Conservation (phyloP, 2,113 vertebrate species). For the Butorides virescens region DNA sequence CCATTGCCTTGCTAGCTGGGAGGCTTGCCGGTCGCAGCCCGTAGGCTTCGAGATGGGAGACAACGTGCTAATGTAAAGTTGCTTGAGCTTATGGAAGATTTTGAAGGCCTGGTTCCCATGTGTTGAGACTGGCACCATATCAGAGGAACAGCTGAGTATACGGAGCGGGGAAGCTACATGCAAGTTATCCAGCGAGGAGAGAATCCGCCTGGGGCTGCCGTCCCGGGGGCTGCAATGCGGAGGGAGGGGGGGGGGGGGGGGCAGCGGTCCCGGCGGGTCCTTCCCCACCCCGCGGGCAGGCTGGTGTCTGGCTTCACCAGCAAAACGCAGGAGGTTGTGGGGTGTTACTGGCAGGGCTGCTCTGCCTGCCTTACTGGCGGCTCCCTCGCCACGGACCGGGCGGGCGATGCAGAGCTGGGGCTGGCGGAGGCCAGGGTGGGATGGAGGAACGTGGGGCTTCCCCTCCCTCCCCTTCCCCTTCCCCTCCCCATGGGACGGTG, state of each 20-base stretch:
- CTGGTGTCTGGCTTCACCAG: background rate
- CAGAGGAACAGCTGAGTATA: slow-evolving; percentile 62
- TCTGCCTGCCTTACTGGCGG: background rate
- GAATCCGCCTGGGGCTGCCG: slow-evolving; percentile 26
- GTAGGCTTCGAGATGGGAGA: background rate
- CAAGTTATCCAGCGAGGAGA: background rate
- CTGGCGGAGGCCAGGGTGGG: background rate
- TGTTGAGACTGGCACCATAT: slow-evolving; percentile 57
- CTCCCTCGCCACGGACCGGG: background rate
- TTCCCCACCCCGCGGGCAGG: rapidly evolving
- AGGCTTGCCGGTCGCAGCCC: background rate
- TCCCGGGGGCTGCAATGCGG: background rate
- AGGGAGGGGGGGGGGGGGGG: background rate
- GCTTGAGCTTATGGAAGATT: slow-evolving; percentile 53
- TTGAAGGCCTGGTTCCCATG: slow-evolving; percentile 43
- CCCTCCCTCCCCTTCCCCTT: background rate
- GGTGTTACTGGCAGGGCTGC: background rate
- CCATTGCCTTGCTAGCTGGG: background rate
- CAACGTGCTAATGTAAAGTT: slow-evolving; percentile 48
- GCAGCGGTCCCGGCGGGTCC: background rate
- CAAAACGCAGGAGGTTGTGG: rapidly evolving
- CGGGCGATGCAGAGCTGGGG: background rate
- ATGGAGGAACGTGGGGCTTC: background rate
- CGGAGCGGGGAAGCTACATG: slow-evolving; percentile 29
- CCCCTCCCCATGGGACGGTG: background rate